These are phyloP conservation scores for Hetaerina titia DNA, from an alignment of 2,888 invertebrate genomes.

Conservation along the genomic window DNA sequence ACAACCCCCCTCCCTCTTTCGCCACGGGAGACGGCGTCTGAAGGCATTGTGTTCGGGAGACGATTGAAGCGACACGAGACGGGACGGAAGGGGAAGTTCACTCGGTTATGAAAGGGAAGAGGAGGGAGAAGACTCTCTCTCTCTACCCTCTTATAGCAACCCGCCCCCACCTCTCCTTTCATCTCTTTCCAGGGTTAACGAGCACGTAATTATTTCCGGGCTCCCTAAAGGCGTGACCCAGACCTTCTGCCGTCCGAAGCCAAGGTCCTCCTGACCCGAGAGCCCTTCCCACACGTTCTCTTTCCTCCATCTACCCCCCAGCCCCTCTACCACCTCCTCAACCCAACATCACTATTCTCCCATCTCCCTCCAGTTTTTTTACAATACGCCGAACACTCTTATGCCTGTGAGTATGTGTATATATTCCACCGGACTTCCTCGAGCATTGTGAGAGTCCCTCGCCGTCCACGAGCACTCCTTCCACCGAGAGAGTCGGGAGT, in stretches of 20 bases:
- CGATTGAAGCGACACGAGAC: slow-evolving; percentile 41
- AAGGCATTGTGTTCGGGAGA: slow-evolving; percentile 37
- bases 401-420: no score
- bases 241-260: slow-evolving; percentile 51
- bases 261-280: slow-evolving; percentile 1
- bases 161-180: neutral
- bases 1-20: neutral
- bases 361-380: no score
- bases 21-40: slow-evolving; percentile 53
- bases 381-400: no score
- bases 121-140: neutral
- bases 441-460: neutral
- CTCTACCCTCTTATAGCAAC: neutral
- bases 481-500: slow-evolving; percentile 14
- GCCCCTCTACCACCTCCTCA: neutral
- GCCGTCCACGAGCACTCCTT: neutral
- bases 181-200: slow-evolving; percentile 50
- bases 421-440: neutral
- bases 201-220: slow-evolving; percentile 66
- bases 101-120: slow-evolving; percentile 51
- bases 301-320: neutral
- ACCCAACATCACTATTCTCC: neutral
- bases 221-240: slow-evolving; percentile 62
- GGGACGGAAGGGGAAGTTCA: slow-evolving; percentile 51
- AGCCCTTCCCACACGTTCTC: neutral